These are phyloP conservation scores for Sceloporus undulatus DNA, from an alignment of 2,113 vertebrate genomes.

Conservation along the genomic window DNA sequence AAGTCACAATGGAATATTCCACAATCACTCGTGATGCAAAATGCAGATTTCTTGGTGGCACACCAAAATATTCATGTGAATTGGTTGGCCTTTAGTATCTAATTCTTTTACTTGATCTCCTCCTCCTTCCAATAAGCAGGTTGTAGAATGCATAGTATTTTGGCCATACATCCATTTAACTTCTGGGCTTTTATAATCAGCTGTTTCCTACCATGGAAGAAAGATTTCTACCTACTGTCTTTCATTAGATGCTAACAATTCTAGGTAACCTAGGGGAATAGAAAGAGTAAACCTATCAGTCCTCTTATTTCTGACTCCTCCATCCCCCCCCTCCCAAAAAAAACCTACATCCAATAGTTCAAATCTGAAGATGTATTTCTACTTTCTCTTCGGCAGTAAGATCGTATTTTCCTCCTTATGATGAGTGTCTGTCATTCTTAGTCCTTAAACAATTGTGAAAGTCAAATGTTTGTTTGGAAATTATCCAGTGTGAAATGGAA, in stretches of 20 bases:
- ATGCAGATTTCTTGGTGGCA: background rate
- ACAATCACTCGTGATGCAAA: background rate
- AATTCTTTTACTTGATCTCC: background rate
- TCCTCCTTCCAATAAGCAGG: background rate
- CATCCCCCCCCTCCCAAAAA: constrained; percentile 9
- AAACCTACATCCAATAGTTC: constrained; percentile 53
- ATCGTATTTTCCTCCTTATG: constrained; percentile 65
- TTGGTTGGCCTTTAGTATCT: background rate
- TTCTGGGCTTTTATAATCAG: background rate
- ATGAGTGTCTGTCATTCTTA: constrained; percentile 63
- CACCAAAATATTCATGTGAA: background rate
- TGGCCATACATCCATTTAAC: background rate
- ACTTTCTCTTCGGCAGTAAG: constrained; percentile 62
- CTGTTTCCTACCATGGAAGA: background rate
- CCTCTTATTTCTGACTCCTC: constrained; percentile 12
- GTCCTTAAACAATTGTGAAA: constrained; percentile 66
- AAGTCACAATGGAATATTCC: background rate
- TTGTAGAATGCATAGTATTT: too few relatives aligned
- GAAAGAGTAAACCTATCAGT: constrained; percentile 54
- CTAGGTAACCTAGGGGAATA: constrained; percentile 13
- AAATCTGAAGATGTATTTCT: constrained; percentile 61
- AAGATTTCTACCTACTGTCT: background rate
- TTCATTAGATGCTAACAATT: background rate
- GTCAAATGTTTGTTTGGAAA: constrained; percentile 72
- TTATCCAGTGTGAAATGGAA: constrained; percentile 72